These are phyloP conservation scores for Stenoptilia bipunctidactyla DNA, from an alignment of 2,888 invertebrate species.

Conservation along the genomic window DNA sequence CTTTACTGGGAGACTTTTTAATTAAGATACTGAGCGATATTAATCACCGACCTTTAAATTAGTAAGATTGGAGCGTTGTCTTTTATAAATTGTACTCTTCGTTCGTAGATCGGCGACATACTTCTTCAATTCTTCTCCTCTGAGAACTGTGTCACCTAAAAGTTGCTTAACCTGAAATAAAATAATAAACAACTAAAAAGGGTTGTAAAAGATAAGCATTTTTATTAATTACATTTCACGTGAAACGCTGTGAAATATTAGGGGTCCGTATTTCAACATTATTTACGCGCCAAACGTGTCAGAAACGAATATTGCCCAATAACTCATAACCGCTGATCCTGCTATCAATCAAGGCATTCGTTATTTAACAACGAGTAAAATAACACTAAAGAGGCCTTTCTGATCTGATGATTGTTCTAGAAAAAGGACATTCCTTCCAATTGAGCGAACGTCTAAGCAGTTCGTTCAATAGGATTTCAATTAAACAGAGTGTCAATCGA, in stretches of 20 bases:
- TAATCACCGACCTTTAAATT: slow-evolving; percentile 68
- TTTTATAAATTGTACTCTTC: slow-evolving; percentile 86
- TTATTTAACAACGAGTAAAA: too few species aligned
- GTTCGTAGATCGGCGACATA: slow-evolving; percentile 86
- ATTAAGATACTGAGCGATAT: slow-evolving; percentile 4
- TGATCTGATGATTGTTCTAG: too few species aligned
- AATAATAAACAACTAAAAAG: slow-evolving; percentile 9
- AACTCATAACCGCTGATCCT: too few species aligned
- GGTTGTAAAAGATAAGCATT: neutral
- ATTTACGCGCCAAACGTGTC: too few species aligned
- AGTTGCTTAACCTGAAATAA: slow-evolving; percentile 49
- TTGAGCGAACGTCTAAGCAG: neutral
- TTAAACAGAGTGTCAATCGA: neutral
- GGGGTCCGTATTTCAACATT: too few species aligned
- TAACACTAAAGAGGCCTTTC: too few species aligned
- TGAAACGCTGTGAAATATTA: neutral
- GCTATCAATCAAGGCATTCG: too few species aligned
- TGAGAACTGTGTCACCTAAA: slow-evolving; percentile 77
- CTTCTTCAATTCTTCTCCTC: slow-evolving; percentile 87
- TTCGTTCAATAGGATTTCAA: neutral
- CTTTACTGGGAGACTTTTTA: neutral
- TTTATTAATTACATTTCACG: neutral
- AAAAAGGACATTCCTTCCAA: too few species aligned
- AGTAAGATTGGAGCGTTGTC: slow-evolving; percentile 81
- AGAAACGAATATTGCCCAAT: too few species aligned